These are phyloP conservation scores for Hyphantria cunea DNA, from an alignment of 1,140 invertebrate genomes.

Conservation along the genomic window DNA sequence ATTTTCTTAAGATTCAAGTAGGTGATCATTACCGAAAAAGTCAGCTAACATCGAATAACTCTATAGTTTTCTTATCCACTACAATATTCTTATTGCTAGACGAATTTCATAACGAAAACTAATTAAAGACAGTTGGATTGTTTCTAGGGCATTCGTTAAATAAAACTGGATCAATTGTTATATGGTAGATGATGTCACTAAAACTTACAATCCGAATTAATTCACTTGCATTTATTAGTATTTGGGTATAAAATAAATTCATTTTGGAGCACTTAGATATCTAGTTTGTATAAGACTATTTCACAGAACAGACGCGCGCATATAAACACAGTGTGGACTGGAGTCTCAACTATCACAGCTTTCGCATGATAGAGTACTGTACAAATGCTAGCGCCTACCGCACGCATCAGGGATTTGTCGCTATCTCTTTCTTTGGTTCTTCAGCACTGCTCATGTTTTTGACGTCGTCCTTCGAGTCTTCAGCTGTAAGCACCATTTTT, in stretches of 20 bases:
- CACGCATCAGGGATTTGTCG: slow-evolving; percentile 80
- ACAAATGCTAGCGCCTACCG: slow-evolving; percentile 35
- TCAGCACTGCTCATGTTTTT: slow-evolving; percentile 82
- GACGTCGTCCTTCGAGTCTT: slow-evolving; percentile 85
- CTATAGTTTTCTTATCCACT: too few species aligned
- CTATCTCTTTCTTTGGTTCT: slow-evolving; percentile 84
- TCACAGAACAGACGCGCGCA: background rate
- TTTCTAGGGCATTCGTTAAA: too few species aligned
- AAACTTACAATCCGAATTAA: slow-evolving; percentile 12
- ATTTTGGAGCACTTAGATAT: slow-evolving; percentile 9
- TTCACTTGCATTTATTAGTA: slow-evolving; percentile 4
- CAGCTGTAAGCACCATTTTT: slow-evolving; percentile 70
- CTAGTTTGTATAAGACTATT: background rate
- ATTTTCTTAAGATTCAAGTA: too few species aligned
- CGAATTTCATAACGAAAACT: too few species aligned
- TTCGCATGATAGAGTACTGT: slow-evolving; percentile 12
- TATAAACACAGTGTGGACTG: background rate
- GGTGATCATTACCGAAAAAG: too few species aligned
- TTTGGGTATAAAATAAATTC: slow-evolving; percentile 9
- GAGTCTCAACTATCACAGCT: slow-evolving; percentile 3
- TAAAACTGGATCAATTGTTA: too few species aligned
- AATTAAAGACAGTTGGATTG: too few species aligned
- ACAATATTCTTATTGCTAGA: too few species aligned
- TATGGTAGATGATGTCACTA: background rate
- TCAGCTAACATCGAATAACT: too few species aligned